Conservation (phyloP, 2,113 vertebrate species). For the Trinectes maculatus region DNA sequence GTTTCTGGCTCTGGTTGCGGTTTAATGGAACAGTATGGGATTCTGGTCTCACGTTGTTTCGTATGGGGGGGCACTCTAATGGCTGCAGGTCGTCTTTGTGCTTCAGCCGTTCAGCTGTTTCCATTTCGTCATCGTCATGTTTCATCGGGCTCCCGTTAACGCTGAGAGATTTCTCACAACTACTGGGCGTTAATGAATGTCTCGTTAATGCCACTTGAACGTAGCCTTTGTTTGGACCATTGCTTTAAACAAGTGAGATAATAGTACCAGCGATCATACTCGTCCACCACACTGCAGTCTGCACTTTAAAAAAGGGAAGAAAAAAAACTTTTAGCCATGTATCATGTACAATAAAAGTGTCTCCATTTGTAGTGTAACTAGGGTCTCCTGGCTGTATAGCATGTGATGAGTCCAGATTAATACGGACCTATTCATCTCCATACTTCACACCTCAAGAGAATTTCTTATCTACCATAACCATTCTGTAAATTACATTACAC, state of each 20-base stretch:
- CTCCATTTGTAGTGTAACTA: conserved; percentile 24
- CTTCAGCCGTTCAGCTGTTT: conserved; percentile 53
- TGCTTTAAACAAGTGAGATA: conserved; percentile 40
- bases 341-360: conserved; percentile 48
- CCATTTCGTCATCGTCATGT: conserved; percentile 61
- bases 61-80: conserved; percentile 9
- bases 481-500: conserved; percentile 65
- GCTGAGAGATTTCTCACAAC: conserved; percentile 68
- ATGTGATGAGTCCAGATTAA: conserved; percentile 49
- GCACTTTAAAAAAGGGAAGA: conserved; percentile 19
- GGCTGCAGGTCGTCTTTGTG: conserved; percentile 3
- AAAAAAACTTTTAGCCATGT: conserved; percentile 33
- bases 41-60: conserved; percentile 12
- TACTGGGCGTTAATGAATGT: conserved; percentile 61
- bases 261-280: conserved; percentile 14
- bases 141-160: conserved; percentile 58
- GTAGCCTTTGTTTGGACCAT: conserved; percentile 55
- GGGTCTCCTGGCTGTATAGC: conserved; percentile 29
- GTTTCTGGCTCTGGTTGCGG: too few species aligned
- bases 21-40: too few species aligned
- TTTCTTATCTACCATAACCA: conserved; percentile 57
- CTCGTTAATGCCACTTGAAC: conserved; percentile 61
- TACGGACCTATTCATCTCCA: conserved; percentile 55
- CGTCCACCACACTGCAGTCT: background rate
- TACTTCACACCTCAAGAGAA: conserved; percentile 57